Percentiles rank a stretch among this genome's conserved stretches.
Evolutionary conservation across 23 tunicate species (phyloP).

Genomic region (Pegea sp.): DNA sequence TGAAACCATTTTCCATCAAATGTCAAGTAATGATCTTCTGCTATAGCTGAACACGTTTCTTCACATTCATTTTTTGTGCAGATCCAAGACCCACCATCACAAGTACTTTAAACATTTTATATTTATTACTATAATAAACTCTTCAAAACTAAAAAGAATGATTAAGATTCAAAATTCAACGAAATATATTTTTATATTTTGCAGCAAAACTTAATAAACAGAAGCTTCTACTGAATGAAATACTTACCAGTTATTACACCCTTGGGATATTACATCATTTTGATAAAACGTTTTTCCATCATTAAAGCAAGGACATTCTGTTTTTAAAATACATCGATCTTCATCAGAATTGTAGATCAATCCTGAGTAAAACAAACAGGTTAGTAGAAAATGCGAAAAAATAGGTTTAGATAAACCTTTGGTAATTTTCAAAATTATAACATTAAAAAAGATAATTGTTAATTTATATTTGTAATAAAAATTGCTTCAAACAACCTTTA

Average conservation of each 20-base stretch:
- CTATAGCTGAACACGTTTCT: conserved; percentile 27
- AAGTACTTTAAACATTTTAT: conserved; percentile 8
- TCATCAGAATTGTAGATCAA: neutral
- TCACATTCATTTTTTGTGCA: conserved; percentile 50
- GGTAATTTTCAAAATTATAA: too few species aligned
- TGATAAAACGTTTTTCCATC: neutral
- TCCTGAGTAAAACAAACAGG: conserved; percentile 4
- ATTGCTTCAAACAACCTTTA: too few species aligned
- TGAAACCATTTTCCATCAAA: conserved; percentile 54
- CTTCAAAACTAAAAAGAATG: too few species aligned
- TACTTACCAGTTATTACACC: conserved; percentile 3
- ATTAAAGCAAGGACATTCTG: neutral
- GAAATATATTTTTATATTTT: too few species aligned
- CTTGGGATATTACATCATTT: neutral
- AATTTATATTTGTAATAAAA: too few species aligned
- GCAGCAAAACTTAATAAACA: too few species aligned
- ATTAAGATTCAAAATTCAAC: too few species aligned
- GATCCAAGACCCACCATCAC: conserved; percentile 24
- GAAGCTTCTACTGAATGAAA: too few species aligned
- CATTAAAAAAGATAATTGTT: too few species aligned
- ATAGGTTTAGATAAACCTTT: too few species aligned
- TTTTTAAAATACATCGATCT: neutral
- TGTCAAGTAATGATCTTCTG: conserved; percentile 64
- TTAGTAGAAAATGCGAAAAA: too few species aligned
- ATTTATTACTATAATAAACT: too few species aligned